phyloP scores from a whole-genome alignment of 2,797 vertebrate genomes.

The Acanthurus lineatus region DNA sequence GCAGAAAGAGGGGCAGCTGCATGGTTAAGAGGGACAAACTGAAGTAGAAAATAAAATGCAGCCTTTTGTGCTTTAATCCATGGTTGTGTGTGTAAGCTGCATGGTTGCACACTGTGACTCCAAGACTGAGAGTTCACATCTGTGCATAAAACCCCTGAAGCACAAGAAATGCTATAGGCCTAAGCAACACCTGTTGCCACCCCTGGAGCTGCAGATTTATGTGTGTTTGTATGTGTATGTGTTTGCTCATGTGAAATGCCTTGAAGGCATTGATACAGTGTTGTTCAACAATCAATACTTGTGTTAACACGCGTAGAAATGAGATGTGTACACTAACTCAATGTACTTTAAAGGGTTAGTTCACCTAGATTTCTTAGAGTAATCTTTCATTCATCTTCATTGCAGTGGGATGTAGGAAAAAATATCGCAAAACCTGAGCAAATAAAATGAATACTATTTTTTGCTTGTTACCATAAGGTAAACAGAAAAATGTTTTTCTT shows the following conservation, averaged over 20 bases:
- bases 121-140: constrained; percentile 40
- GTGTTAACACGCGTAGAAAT: constrained; percentile 18
- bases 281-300: constrained; percentile 30
- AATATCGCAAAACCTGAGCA: not conserved
- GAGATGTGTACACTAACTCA: not conserved
- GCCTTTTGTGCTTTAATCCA: constrained; percentile 32
- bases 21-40: constrained; percentile 51
- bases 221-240: constrained; percentile 25
- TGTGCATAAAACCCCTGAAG: constrained; percentile 56
- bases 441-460: not conserved
- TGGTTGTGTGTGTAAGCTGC: constrained; percentile 13
- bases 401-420: not conserved
- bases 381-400: constrained; percentile 5
- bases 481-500: not conserved
- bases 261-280: not conserved
- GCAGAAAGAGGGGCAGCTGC: constrained; percentile 51
- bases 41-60: constrained; percentile 53
- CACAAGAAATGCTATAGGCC: constrained; percentile 15
- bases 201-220: constrained; percentile 33
- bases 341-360: not conserved
- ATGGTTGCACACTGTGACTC: constrained; percentile 27
- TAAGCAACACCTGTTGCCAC: constrained; percentile 51
- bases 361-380: not conserved
- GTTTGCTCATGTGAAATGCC: constrained; percentile 22
- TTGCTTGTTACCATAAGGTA: not conserved